Evolutionary conservation across 2,888 invertebrate genomes (phyloP).

Genomic region (Chymomyza caudatula): DNA sequence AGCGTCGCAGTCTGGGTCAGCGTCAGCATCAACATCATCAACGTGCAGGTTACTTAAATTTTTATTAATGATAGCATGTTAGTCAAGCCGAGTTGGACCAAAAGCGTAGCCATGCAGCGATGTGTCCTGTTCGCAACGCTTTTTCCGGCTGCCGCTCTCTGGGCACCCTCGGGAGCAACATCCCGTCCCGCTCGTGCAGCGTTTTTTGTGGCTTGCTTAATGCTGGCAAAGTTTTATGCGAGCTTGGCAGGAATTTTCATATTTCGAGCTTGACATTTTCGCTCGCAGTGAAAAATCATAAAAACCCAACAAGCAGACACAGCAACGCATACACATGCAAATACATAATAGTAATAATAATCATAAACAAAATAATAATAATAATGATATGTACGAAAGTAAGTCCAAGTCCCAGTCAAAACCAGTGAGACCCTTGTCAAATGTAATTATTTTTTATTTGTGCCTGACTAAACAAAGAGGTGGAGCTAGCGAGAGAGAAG

Average conservation of each 20-base stretch:
- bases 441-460: constrained; percentile 40
- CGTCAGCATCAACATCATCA: constrained; percentile 3
- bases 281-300: constrained; percentile 2
- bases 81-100: constrained; percentile 27
- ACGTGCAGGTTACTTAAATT: constrained; percentile 54
- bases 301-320: not conserved
- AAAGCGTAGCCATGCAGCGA: not conserved
- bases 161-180: not conserved
- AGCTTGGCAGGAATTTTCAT: constrained; percentile 16
- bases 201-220: constrained; percentile 5
- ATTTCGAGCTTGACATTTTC: constrained; percentile 19
- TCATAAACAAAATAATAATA: constrained; percentile 6
- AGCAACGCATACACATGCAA: constrained; percentile 4
- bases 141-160: not conserved
- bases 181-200: not conserved
- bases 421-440: constrained; percentile 52
- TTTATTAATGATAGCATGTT: constrained; percentile 52
- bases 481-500: too few species aligned
- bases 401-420: not conserved
- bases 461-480: constrained; percentile 3
- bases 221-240: constrained; percentile 8
- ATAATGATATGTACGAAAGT: not conserved
- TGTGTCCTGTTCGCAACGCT: not conserved
- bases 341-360: constrained; percentile 19
- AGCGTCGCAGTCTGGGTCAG: not conserved